A percentile compares a stretch with the other conserved stretches of the same genome.
Evolutionary conservation across 2,888 invertebrate genomes (phyloP).

Genomic region (Eucera pruinosa): DNA sequence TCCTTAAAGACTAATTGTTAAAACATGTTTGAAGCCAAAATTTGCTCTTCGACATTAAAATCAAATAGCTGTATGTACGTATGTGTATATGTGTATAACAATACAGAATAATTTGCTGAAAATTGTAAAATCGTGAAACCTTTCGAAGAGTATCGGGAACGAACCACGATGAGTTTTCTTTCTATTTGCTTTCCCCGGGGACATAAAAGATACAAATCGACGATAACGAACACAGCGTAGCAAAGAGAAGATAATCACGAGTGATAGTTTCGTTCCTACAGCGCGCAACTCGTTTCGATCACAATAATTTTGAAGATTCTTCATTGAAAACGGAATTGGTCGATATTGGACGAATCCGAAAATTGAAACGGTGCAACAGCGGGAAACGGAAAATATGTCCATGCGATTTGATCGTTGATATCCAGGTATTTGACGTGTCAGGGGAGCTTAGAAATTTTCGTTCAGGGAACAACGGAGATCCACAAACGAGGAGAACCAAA

Average conservation of each 20-base stretch:
- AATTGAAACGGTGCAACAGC: slow-evolving; percentile 58
- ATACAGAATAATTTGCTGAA: slow-evolving; percentile 14
- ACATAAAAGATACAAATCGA: neutral
- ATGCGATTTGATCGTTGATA: slow-evolving; percentile 51
- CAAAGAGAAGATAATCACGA: neutral
- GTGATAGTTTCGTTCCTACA: neutral
- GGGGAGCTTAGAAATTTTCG: neutral
- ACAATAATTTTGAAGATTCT: slow-evolving; percentile 18
- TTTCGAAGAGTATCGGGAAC: neutral
- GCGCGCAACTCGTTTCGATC: slow-evolving; percentile 2
- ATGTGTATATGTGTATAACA: slow-evolving; percentile 3
- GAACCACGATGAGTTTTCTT: slow-evolving; percentile 16
- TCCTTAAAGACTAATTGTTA: neutral
- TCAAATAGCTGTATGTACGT: neutral
- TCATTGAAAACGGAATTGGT: slow-evolving; percentile 55
- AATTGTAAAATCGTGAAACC: neutral
- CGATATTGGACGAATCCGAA: slow-evolving; percentile 65
- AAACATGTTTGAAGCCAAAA: slow-evolving; percentile 23
- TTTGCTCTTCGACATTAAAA: neutral
- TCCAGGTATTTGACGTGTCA: slow-evolving; percentile 12
- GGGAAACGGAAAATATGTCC: slow-evolving; percentile 52
- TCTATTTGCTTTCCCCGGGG: neutral
- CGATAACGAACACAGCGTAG: neutral
- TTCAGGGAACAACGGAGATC: neutral
- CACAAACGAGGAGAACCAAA: slow-evolving; percentile 3